phyloP scores from a whole-genome alignment of 1,140 invertebrate species.

The Diprion similis region DNA sequence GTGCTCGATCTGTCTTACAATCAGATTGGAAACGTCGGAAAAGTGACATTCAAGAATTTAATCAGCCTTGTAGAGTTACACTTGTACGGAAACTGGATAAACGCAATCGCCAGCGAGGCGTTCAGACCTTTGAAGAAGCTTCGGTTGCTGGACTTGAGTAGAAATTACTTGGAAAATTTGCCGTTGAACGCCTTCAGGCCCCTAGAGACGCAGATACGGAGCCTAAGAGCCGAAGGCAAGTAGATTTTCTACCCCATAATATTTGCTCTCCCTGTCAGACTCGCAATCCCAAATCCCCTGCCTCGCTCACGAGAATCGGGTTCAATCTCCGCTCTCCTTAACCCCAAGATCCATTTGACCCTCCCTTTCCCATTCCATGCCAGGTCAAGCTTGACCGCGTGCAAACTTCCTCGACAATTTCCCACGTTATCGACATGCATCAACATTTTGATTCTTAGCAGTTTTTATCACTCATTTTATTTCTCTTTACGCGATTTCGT shows the following conservation, averaged over 20 bases:
- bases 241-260: conserved; percentile 17
- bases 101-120: conserved; percentile 76
- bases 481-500: too few species aligned
- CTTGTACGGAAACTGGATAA: conserved; percentile 84
- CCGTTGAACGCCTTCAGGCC: conserved; percentile 77
- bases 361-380: background rate
- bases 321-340: background rate
- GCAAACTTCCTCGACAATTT: too few species aligned
- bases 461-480: too few species aligned
- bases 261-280: background rate
- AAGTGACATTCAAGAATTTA: conserved; percentile 77
- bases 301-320: background rate
- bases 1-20: conserved; percentile 85
- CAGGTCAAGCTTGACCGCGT: too few species aligned
- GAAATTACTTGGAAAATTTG: conserved; percentile 84
- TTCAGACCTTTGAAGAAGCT: conserved; percentile 83
- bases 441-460: too few species aligned
- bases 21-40: conserved; percentile 78
- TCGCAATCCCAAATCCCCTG: background rate
- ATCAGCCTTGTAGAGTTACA: conserved; percentile 77
- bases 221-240: conserved; percentile 79
- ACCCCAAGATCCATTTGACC: background rate
- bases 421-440: too few species aligned
- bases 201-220: conserved; percentile 82
- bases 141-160: conserved; percentile 80